phyloP scores from a whole-genome alignment of 2,797 vertebrate genomes.

The Argya squamiceps region DNA sequence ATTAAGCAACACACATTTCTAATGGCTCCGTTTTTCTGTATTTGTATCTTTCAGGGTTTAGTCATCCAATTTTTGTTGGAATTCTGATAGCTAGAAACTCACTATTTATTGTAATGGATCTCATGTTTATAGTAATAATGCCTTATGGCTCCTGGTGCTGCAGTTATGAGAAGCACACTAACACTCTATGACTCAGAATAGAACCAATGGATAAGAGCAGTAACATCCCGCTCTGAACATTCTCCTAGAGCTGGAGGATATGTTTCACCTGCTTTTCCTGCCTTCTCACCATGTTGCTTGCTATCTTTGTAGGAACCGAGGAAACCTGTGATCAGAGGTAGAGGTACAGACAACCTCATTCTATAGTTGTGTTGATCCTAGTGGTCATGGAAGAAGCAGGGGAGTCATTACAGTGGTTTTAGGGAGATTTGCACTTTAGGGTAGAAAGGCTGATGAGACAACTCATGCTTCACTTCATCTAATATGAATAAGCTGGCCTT shows the following conservation, averaged over 20 bases:
- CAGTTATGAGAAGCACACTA: neutral
- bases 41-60: neutral
- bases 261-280: neutral
- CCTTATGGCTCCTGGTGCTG: neutral
- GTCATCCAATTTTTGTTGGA: neutral
- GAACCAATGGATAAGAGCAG: neutral
- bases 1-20: neutral
- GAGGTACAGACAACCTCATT: accelerated
- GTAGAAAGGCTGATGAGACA: neutral
- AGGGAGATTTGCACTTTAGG: neutral
- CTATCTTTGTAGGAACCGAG: neutral
- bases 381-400: neutral
- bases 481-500: neutral
- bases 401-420: neutral
- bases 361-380: neutral
- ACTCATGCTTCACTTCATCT: neutral
- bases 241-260: neutral
- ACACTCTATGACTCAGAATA: neutral
- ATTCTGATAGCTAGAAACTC: neutral
- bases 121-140: neutral
- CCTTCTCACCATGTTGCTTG: accelerated
- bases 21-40: neutral
- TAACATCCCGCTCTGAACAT: neutral
- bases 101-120: neutral
- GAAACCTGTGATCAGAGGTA: neutral